Base-by-base conservation (phyloP, 2,888 invertebrate genomes). In the Acanthopleura granulata region DNA sequence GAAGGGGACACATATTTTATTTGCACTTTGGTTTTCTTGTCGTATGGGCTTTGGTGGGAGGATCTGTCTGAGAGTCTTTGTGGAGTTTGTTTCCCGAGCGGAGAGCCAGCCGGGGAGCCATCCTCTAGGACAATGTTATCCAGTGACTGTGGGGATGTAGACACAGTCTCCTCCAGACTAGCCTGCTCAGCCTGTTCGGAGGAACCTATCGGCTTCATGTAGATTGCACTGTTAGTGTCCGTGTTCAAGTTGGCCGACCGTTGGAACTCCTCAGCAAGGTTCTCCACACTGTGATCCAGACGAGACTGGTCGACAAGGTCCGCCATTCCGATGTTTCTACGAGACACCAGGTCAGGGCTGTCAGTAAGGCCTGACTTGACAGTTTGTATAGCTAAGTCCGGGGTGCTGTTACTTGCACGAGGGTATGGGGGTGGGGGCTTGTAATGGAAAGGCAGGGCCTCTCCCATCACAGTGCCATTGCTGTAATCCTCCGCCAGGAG, bases 381-480 rank as follows among this genome's bases (percentile, higher is more conserved):
- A n/a, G 86, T 82, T 74, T 87, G 86, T 49, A 83, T 86, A 0
- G 96, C 95, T 75, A 96, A 90, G 89, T 96, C 96, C 0, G 96
- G 96, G 0, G 96, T 96, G 0, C 95, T 95, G 83, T 94, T 95
- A 14, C 95, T 95, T 25, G 87, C 87, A 15, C 89, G 81, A 0
- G 95, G 95, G 91, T 96, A 96, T 0, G 96, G 96, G 0, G 96
- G 96, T 0, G 96, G 95, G 4, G 88, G 89, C 89, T 96, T 95
- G 87, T 94, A 94, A 11, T 94, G 92, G 86, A 94, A 94, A 27
- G 94, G 91, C 85, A 93, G 87, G 72, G 93, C 79, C 62, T 92
- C 93, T 75, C 91, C 91, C 70, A 84, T 80, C 57, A 83, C 81
- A n/a, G 16, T 80, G 50, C 85, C 84, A 15, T 83, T 74, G 9